A percentile compares a stretch with the other conserved stretches of the same genome.
Evolutionary conservation across 2,797 vertebrate species (phyloP).

Genomic region (Acanthurus lineatus): DNA sequence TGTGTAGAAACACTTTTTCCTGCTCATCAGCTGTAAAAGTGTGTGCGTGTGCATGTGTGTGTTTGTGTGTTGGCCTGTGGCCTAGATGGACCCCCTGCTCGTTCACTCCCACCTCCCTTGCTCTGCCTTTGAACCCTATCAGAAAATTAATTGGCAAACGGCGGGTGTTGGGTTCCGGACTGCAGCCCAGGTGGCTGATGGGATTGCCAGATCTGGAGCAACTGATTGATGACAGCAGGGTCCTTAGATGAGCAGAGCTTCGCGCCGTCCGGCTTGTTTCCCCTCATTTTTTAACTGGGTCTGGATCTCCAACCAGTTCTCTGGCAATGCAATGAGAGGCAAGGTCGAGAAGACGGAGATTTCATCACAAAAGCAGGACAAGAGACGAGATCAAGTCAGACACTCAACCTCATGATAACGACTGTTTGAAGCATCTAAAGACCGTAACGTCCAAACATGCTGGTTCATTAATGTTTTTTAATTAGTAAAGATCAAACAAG

Average conservation of each 20-base stretch:
- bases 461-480: slow-evolving; percentile 19
- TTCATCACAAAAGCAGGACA: slow-evolving; percentile 60
- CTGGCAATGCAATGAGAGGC: slow-evolving; percentile 76
- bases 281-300: slow-evolving; percentile 35
- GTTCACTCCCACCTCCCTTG: slow-evolving; percentile 48
- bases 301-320: slow-evolving; percentile 59
- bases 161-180: slow-evolving; percentile 73
- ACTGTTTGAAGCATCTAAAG: slow-evolving; percentile 42
- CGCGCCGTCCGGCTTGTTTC: slow-evolving; percentile 12
- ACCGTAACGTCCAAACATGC: slow-evolving; percentile 1
- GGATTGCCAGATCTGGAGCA: slow-evolving; percentile 83
- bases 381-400: slow-evolving; percentile 66
- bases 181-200: slow-evolving; percentile 85
- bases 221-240: slow-evolving; percentile 85
- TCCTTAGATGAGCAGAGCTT: slow-evolving; percentile 70
- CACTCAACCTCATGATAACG: slow-evolving; percentile 53
- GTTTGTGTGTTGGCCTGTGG: slow-evolving; percentile 41
- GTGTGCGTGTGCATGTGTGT: slow-evolving; percentile 8
- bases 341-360: slow-evolving; percentile 57
- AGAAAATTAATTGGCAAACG: slow-evolving; percentile 80
- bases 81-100: slow-evolving; percentile 48
- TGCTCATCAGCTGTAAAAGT: slow-evolving; percentile 10
- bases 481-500: too few species aligned
- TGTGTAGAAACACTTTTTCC: neutral
- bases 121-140: slow-evolving; percentile 79